Percentiles rank a stretch among this genome's conserved stretches.
These are phyloP conservation scores for Torymus tubicola DNA, from an alignment of 2,888 invertebrate genomes.

Conservation along the genomic window DNA sequence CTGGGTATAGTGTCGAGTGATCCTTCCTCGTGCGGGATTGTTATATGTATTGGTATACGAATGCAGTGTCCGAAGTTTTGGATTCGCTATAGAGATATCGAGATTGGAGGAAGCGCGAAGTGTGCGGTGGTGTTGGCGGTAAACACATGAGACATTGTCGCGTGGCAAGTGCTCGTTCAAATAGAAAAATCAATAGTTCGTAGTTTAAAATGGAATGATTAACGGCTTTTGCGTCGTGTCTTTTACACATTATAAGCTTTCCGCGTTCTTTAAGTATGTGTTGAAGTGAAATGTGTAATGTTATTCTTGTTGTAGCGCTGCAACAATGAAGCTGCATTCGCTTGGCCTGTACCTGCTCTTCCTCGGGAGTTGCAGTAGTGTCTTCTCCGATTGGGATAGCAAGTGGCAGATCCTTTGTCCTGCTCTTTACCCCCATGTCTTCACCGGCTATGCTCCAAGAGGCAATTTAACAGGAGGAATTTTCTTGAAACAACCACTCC, in stretches of 20 bases:
- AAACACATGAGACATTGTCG: neutral
- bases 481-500: slow-evolving; percentile 79
- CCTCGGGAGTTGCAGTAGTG: slow-evolving; percentile 64
- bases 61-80: too few relatives aligned
- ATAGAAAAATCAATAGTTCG: slow-evolving; percentile 23
- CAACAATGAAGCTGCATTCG: slow-evolving; percentile 64
- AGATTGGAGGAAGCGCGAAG: too few relatives aligned
- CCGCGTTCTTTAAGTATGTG: too few relatives aligned
- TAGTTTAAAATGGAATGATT: neutral
- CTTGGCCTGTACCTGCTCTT: slow-evolving; percentile 65
- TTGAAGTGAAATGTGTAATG: too few relatives aligned
- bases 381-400: slow-evolving; percentile 66
- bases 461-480: slow-evolving; percentile 78
- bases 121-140: too few relatives aligned
- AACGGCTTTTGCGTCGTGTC: neutral
- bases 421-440: slow-evolving; percentile 79
- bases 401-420: slow-evolving; percentile 78
- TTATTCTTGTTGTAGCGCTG: slow-evolving; percentile 55
- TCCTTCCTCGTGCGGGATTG: too few relatives aligned
- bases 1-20: too few relatives aligned
- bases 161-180: neutral
- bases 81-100: too few relatives aligned
- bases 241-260: neutral
- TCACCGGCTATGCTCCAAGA: slow-evolving; percentile 79
- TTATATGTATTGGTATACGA: too few relatives aligned